Evolutionary conservation across 2,113 vertebrate species (phyloP).

Genomic region (Amphilophus citrinellus): DNA sequence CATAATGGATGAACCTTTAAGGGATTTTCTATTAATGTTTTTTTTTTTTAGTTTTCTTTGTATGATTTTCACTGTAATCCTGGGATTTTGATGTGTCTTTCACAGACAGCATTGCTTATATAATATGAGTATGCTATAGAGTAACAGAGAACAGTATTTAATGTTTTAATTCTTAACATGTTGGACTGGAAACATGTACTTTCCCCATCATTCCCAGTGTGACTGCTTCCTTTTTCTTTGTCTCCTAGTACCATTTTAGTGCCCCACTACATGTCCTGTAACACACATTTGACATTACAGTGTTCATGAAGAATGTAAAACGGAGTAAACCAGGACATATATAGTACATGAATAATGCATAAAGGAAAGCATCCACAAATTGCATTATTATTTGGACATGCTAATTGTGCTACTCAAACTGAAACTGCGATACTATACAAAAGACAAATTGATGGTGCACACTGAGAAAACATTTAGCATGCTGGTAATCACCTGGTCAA

Average conservation of each 20-base stretch:
- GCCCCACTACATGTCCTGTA: too few species aligned
- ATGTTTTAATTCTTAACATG: not conserved
- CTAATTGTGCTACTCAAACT: too few species aligned
- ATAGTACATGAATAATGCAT: too few species aligned
- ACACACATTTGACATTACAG: not conserved
- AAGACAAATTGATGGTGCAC: too few species aligned
- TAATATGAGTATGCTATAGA: not conserved
- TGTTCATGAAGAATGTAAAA: too few species aligned
- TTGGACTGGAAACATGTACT: not conserved
- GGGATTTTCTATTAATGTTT: not conserved
- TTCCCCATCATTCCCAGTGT: not conserved
- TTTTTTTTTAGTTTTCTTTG: not conserved
- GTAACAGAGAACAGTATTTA: not conserved
- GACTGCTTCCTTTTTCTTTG: conserved; percentile 3
- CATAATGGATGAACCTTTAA: conserved; percentile 19
- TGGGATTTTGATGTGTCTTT: not conserved
- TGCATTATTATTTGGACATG: too few species aligned
- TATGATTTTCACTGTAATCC: not conserved
- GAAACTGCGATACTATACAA: too few species aligned
- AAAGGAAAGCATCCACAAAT: too few species aligned
- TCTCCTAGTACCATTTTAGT: not conserved
- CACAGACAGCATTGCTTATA: not conserved
- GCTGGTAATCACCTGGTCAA: too few species aligned
- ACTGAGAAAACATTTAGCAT: too few species aligned
- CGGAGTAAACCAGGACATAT: too few species aligned